These are phyloP conservation scores for Lepus timidus DNA, from an alignment of 2,113 vertebrate genomes.

Conservation along the genomic window DNA sequence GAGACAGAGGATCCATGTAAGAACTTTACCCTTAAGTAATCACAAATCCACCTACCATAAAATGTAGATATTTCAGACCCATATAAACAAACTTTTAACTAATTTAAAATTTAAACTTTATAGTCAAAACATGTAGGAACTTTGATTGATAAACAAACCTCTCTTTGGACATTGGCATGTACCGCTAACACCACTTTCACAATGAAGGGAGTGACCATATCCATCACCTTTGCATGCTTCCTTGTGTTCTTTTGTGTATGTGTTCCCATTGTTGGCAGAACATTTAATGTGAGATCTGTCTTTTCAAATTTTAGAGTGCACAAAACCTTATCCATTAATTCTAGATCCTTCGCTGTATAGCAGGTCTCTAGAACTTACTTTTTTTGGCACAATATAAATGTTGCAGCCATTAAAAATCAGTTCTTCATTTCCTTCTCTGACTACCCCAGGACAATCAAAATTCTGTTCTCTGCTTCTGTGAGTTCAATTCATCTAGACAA, in stretches of 20 bases:
- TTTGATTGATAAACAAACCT: not conserved
- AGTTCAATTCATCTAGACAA: not conserved
- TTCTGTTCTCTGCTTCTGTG: not conserved
- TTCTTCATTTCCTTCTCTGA: not conserved
- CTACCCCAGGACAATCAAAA: not conserved
- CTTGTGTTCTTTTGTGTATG: not conserved
- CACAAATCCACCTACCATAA: not conserved
- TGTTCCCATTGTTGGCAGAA: not conserved
- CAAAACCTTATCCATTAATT: not conserved
- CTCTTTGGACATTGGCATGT: not conserved
- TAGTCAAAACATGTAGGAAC: not conserved
- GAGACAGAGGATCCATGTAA: not conserved
- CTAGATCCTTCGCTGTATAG: not conserved
- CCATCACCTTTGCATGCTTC: not conserved
- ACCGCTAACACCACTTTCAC: not conserved
- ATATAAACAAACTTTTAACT: not conserved
- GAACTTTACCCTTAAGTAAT: not conserved
- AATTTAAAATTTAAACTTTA: conserved; percentile 27
- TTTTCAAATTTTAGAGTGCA: not conserved
- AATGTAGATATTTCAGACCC: not conserved
- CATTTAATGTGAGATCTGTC: not conserved
- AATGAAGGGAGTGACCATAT: not conserved
- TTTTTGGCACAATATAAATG: not conserved
- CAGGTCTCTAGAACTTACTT: not conserved
- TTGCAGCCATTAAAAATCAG: not conserved